phyloP scores from a whole-genome alignment of 2,797 vertebrate genomes.

The Alcedo atthis region DNA sequence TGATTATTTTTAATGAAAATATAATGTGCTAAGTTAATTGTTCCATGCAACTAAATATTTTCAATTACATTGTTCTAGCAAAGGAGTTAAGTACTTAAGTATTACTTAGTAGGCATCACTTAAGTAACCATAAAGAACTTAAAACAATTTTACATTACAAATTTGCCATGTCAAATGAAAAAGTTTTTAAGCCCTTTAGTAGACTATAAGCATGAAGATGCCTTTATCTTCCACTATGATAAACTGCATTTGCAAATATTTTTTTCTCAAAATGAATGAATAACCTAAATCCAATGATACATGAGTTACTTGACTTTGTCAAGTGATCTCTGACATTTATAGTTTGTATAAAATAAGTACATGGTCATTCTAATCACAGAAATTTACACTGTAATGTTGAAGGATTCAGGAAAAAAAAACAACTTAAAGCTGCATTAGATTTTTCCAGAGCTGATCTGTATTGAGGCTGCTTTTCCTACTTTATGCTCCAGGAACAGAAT shows the following conservation, averaged over 20 bases:
- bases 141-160: background rate
- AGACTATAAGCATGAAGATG: background rate
- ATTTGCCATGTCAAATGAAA: background rate
- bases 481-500: constrained; percentile 17
- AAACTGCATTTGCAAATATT: background rate
- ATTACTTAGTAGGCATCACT: background rate
- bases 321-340: constrained; percentile 10
- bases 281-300: background rate
- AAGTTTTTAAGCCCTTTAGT: background rate
- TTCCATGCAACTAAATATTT: background rate
- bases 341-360: background rate
- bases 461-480: constrained; percentile 28
- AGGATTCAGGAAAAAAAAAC: constrained; percentile 28
- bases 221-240: background rate
- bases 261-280: background rate
- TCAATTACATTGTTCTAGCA: constrained; percentile 3
- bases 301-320: background rate
- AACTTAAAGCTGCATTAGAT: background rate
- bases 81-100: background rate
- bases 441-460: constrained; percentile 38
- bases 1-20: constrained; percentile 11
- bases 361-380: background rate
- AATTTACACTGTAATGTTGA: background rate
- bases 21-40: background rate
- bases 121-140: background rate